Percentiles rank a stretch among this genome's conserved stretches.
These are phyloP conservation scores for Dicyrtoma fusca DNA, from an alignment of 2,888 invertebrate genomes.

Conservation along the genomic window DNA sequence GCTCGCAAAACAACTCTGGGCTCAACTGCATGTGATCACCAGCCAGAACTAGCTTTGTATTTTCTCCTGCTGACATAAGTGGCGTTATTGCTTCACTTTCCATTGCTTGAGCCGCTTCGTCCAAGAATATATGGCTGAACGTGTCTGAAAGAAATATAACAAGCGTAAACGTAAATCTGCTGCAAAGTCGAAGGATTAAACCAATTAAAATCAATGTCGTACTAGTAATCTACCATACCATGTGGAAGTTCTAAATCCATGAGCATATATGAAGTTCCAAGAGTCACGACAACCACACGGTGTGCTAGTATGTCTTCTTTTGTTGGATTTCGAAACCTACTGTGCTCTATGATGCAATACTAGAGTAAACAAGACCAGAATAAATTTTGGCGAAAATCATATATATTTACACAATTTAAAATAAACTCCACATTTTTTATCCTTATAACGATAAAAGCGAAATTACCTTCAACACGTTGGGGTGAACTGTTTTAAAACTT, in stretches of 20 bases:
- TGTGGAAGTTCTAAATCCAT: conserved; percentile 70
- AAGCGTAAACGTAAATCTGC: background rate
- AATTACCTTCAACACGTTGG: conserved; percentile 68
- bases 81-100: conserved; percentile 85
- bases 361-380: conserved; percentile 64
- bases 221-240: too few species aligned
- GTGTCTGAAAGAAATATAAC: conserved; percentile 65
- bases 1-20: conserved; percentile 70
- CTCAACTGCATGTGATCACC: conserved; percentile 84
- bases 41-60: conserved; percentile 76
- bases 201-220: background rate
- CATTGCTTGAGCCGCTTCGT: conserved; percentile 85
- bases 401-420: too few species aligned
- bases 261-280: conserved; percentile 76
- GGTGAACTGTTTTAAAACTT: conserved; percentile 77
- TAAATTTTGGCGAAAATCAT: too few species aligned
- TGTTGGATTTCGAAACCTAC: conserved; percentile 70
- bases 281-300: conserved; percentile 76
- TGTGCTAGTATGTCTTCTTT: conserved; percentile 72
- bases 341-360: conserved; percentile 72
- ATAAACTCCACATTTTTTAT: conserved; percentile 59
- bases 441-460: conserved; percentile 67
- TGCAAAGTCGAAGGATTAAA: background rate
- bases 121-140: conserved; percentile 80
- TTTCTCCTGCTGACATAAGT: conserved; percentile 71